phyloP scores from a whole-genome alignment of 2,797 vertebrate species.

The Galago senegalensis region DNA sequence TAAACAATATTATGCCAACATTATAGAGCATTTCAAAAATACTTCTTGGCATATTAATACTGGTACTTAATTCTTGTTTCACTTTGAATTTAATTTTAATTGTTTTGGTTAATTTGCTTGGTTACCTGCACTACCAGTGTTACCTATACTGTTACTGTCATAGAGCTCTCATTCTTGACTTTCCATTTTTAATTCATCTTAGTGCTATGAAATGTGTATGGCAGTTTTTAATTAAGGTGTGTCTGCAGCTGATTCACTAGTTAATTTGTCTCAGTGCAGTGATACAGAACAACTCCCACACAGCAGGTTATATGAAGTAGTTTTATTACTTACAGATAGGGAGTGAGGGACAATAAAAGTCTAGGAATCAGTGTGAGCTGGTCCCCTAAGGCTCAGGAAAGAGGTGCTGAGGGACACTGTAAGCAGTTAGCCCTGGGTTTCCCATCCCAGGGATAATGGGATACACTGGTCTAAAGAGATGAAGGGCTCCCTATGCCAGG shows the following conservation, averaged over 20 bases:
- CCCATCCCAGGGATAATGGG: background rate
- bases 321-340: background rate
- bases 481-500: background rate
- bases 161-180: background rate
- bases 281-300: background rate
- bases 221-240: background rate
- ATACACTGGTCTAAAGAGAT: rapidly evolving
- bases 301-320: background rate
- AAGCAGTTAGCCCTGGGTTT: background rate
- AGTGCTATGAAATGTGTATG: background rate
- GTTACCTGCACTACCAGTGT: background rate
- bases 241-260: background rate
- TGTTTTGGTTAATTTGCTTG: background rate
- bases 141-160: background rate
- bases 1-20: background rate
- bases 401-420: background rate
- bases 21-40: background rate
- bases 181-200: background rate
- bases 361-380: background rate
- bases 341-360: background rate
- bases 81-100: background rate
- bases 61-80: background rate
- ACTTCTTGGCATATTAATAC: background rate
- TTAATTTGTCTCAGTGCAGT: background rate
- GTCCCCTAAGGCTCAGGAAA: no score